Evolutionary conservation across 2,797 vertebrate species (phyloP), one percentile per base, ranked within the genome.

Genomic region (Sphenodon punctatus): DNA sequence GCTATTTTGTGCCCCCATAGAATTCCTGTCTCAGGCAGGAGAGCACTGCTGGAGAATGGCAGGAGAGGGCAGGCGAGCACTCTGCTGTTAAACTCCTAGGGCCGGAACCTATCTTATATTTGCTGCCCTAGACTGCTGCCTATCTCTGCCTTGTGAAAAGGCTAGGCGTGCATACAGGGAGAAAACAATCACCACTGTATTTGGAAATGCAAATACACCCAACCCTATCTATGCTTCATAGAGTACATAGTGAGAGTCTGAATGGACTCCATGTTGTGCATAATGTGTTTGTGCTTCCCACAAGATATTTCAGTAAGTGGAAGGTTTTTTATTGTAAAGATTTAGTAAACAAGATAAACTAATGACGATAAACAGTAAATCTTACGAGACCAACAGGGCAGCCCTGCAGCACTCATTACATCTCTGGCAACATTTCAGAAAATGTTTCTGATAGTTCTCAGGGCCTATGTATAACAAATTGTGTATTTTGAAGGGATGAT

Each of bases 311-410:
- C 58, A 72, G 19, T 5, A 74, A 86, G 79, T 10, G 75, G n/a
- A 19, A 23, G 41, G 13, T 32, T 88, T 80, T 60, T 67, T 32
- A 30, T 22, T 8, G 19, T 15, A 61, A 41, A 3, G 61, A 78
- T 61, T 6, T 60, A 72, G 71, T 34, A 82, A 70, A 53, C 4
- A 48, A 10, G 9, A 64, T 81, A 39, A 4, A 65, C 48, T 5
- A 48, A 16, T 74, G 74, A 1, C 64, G 32, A 83, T 79, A 83
- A 90, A 66, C 10, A 3, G 86, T 27, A 14, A 43, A 20, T 84
- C 80, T 59, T 53, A 76, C 75, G 77, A 82, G 88, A 68, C 69
- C 64, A 84, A 68, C 53, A 63, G 70, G 87, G 73, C 68, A 32
- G 43, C 41, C 36, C 16, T 55, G 58, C 8, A 27, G 27, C 53